Conservation (phyloP, 2,113 vertebrate genomes). For the Telmatochromis brachygnathus region DNA sequence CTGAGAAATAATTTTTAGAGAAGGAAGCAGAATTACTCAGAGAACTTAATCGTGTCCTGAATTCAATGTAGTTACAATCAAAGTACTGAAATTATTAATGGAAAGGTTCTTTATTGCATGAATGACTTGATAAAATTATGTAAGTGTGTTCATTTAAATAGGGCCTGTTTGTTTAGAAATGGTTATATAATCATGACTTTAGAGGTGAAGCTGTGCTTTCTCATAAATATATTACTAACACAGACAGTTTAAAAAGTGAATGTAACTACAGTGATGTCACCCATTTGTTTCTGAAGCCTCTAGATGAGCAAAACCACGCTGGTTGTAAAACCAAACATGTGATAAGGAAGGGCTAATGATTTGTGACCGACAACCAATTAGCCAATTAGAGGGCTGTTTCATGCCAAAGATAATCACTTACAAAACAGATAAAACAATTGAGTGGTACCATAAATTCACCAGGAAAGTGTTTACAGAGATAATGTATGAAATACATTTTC, state of each 20-base stretch:
- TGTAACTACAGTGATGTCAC: neutral
- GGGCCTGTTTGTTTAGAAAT: neutral
- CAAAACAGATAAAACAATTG: neutral
- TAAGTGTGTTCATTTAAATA: neutral
- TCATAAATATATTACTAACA: neutral
- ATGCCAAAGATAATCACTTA: neutral
- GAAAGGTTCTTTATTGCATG: neutral
- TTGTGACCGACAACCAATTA: neutral
- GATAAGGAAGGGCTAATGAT: neutral
- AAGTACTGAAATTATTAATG: conserved; percentile 12
- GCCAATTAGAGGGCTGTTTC: neutral
- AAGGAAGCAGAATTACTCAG: neutral
- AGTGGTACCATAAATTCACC: neutral
- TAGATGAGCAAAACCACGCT: neutral
- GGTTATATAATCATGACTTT: neutral
- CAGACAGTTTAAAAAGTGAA: neutral
- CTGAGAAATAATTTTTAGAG: neutral
- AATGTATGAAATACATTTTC: neutral
- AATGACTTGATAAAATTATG: neutral
- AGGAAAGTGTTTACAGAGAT: neutral
- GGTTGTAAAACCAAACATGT: neutral
- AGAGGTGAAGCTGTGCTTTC: neutral
- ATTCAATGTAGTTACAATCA: neutral
- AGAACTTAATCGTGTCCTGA: neutral
- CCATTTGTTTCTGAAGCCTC: neutral